A percentile compares a stretch with the other conserved stretches of the same genome.
Conservation (phyloP, 2,888 invertebrate genomes). For the Atrina japonica region DNA sequence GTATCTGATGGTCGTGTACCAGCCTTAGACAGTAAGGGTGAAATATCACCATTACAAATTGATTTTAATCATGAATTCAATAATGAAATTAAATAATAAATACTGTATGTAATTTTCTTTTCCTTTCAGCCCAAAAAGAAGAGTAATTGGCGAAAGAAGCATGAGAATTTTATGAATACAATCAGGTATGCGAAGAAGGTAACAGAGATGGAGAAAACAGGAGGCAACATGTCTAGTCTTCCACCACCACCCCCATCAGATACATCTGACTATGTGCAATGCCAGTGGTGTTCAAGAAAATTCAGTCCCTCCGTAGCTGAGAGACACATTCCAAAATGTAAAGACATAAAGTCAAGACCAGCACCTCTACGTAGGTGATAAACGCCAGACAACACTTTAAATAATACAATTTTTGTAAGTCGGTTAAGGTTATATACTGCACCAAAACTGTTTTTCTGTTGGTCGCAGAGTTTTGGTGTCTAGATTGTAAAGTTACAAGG, state of each 20-base stretch:
- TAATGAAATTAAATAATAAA: too few relatives aligned
- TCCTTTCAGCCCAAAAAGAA: slow-evolving; percentile 59
- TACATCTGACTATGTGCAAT: slow-evolving; percentile 94
- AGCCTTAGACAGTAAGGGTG: too few relatives aligned
- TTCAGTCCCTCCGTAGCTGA: slow-evolving; percentile 91
- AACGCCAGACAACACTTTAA: too few relatives aligned
- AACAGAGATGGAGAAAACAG: slow-evolving; percentile 80
- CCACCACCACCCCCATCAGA: slow-evolving; percentile 90
- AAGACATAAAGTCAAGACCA: slow-evolving; percentile 83
- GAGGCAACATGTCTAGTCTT: slow-evolving; percentile 92
- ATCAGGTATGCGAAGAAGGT: slow-evolving; percentile 78
- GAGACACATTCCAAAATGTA: slow-evolving; percentile 95
- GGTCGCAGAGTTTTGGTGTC: too few relatives aligned
- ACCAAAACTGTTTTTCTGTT: too few relatives aligned
- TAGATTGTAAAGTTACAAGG: too few relatives aligned
- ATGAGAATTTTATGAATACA: slow-evolving; percentile 75
- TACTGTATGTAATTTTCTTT: too few relatives aligned
- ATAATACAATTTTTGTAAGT: too few relatives aligned
- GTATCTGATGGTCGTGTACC: too few relatives aligned
- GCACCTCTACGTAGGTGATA: slow-evolving; percentile 33
- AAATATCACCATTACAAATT: too few relatives aligned
- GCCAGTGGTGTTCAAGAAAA: slow-evolving; percentile 92
- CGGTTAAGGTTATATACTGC: too few relatives aligned
- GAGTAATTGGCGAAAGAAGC: slow-evolving; percentile 76
- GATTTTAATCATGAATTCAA: too few relatives aligned